Evolutionary conservation across 2,113 vertebrate genomes (phyloP), one percentile per base, ranked within the genome.

Genomic region (Zootoca vivipara): DNA sequence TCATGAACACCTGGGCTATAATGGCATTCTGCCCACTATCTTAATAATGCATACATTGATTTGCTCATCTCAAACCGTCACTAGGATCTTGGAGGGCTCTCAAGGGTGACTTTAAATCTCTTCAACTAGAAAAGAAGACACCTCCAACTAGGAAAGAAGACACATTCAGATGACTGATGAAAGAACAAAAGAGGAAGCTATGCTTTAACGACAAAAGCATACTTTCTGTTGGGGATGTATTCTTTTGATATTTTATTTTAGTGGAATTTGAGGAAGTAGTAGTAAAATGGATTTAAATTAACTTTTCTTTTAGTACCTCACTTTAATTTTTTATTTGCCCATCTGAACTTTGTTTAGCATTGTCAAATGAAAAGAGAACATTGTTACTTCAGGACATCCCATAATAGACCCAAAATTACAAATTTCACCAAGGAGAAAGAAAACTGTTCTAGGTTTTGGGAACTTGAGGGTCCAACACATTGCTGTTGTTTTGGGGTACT

Each of bases 31-130:
- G 91, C 94, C 93, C 87, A 95, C 73, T 67, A 85, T 93, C 96
- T 96, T 96, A 97, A 96, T 96, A 96, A 95, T 95, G 88, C 80
- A 94, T 92, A 73, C 95, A 96, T 96, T 95, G 96, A 97, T 95
- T 96, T 92, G 89, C 75, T 95, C 92, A 93, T 94, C 94, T 93
- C 91, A 93, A 88, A 93, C 87, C 82, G 93, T 89, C 85, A 85
- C 92, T 90, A 87, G 73, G 67, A 90, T 89, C 90, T 91, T 78
- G 78, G 58, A 79, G 67, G 70, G 92, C 89, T 85, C 85, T 93
- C 83, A 82, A 87, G 91, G 85, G 77, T 92, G 58, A 94, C 83
- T 86, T 95, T 93, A 95, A 93, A 88, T 89, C 85, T 94, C 89
- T 95, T 90, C 67, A 93, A 82, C 84, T 90, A 91, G 78, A 89